Evolutionary conservation across 1,140 invertebrate species (phyloP).

Genomic region (Panagrolaimus sp.): DNA sequence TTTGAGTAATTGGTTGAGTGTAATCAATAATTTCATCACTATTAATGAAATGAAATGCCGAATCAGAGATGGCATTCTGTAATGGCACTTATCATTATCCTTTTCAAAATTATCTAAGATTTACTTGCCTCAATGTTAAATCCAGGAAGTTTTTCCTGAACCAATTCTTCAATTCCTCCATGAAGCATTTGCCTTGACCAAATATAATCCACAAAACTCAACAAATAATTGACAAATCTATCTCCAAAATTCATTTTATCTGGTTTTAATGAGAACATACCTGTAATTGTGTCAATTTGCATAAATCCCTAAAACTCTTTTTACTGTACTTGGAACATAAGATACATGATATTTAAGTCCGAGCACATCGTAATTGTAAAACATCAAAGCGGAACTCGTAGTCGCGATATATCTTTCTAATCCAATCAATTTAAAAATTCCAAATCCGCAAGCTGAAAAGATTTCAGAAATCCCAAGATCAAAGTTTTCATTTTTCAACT

Average conservation of each 20-base stretch:
- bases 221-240: slow-evolving; percentile 6
- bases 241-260: neutral
- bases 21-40: neutral
- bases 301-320: neutral
- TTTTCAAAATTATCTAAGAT: too few species aligned
- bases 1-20: neutral
- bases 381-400: neutral
- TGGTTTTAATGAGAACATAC: slow-evolving; percentile 19
- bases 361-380: neutral
- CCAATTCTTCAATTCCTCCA: neutral
- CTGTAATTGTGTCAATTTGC: too few species aligned
- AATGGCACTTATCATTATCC: too few species aligned
- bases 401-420: slow-evolving; percentile 17
- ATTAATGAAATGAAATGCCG: neutral
- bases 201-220: neutral
- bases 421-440: slow-evolving; percentile 19
- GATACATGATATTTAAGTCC: neutral
- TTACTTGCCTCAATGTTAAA: too few species aligned
- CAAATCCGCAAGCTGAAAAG: slow-evolving; percentile 19
- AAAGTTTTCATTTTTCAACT: slow-evolving; percentile 24
- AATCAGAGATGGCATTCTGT: too few species aligned
- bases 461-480: slow-evolving; percentile 15
- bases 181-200: too few species aligned
- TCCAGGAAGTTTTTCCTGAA: too few species aligned
- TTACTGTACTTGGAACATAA: neutral